Conservation (phyloP, 2,797 vertebrate genomes). For the Neoniphon sammara region DNA sequence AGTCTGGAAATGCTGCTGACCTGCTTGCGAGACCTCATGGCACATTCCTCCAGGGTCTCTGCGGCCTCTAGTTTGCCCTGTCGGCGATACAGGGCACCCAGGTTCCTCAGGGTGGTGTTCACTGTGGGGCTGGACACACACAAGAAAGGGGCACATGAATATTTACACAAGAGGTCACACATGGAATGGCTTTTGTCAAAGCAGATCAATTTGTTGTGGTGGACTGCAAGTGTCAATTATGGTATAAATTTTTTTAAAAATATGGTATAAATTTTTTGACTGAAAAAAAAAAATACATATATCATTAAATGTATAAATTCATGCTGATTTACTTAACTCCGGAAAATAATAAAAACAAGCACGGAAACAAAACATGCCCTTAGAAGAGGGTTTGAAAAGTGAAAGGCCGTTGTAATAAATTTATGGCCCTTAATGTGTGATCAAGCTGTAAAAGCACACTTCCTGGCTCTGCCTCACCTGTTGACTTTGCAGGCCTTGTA, state of each 20-base stretch:
- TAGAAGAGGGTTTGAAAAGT: too few species aligned
- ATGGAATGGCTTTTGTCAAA: neutral
- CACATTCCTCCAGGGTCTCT: conserved; percentile 92
- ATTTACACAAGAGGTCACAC: neutral
- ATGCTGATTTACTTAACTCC: too few species aligned
- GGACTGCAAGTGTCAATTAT: neutral
- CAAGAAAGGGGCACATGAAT: conserved; percentile 11
- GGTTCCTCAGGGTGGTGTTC: conserved; percentile 95
- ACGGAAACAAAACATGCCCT: too few species aligned
- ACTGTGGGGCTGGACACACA: conserved; percentile 90
- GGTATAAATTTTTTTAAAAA: too few species aligned
- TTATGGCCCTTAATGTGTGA: too few species aligned
- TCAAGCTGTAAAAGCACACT: conserved; percentile 10
- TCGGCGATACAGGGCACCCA: conserved; percentile 93
- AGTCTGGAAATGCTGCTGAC: conserved; percentile 67
- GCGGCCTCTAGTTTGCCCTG: conserved; percentile 95
- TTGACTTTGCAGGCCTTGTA: conserved; percentile 97
- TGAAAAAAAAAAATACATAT: too few species aligned
- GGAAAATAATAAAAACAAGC: too few species aligned
- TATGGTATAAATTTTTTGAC: neutral
- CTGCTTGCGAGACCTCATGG: conserved; percentile 90
- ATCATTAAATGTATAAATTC: too few species aligned
- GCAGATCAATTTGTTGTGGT: neutral
- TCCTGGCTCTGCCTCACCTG: conserved; percentile 82
- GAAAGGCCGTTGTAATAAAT: too few species aligned